Base-by-base conservation (phyloP, 2,888 invertebrate species). In the Cephus pulcher region DNA sequence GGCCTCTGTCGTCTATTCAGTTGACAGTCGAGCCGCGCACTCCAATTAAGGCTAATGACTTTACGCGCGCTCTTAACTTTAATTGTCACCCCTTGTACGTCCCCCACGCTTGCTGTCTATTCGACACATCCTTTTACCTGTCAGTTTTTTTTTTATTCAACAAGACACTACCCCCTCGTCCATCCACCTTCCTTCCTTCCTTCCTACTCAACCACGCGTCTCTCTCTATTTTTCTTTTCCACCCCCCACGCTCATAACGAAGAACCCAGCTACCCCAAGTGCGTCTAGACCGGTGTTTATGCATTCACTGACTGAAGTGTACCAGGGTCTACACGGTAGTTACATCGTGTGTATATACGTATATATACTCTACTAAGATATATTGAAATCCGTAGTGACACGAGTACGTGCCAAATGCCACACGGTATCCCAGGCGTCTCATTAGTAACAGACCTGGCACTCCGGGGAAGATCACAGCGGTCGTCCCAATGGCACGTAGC, bases 31-130 rank as follows among this genome's bases (percentile, higher is more conserved):
- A 81, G 79, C 83, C 84, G 85, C 84, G 85, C 87, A 86, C 87
- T 87, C 87, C 87, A 87, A 87, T 87, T 87, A 87, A 86, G 87
- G 87, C 87, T 87, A 87, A 87, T 87, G 87, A 87, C 87, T 87
- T 87, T 87, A 87, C 87, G 87, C 87, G 84, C 83, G 81, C 84
- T 78, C 84, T 83, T 82, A 84, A 82, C 83, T 85, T 83, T 84
- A 85, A 85, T 83, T 85, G 83, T 85, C 82, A 84, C 23, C 56
- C 23, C 56, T 56, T 56, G 23, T 56, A 56, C 23, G 56, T 56
- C 56, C 56, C 40, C 56, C 56, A 1, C 9, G 2, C 56, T 56
- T 56, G 56, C 2, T 23, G 56, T 23, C 9, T 56, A 56, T 56
- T 56, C 56, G 56, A 56, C 56, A 2, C 56, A 23, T 56, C 56